Percentiles rank a stretch among this genome's conserved stretches.
Conservation (phyloP, 23 tunicate genomes). For the Trididemnum clinides region DNA sequence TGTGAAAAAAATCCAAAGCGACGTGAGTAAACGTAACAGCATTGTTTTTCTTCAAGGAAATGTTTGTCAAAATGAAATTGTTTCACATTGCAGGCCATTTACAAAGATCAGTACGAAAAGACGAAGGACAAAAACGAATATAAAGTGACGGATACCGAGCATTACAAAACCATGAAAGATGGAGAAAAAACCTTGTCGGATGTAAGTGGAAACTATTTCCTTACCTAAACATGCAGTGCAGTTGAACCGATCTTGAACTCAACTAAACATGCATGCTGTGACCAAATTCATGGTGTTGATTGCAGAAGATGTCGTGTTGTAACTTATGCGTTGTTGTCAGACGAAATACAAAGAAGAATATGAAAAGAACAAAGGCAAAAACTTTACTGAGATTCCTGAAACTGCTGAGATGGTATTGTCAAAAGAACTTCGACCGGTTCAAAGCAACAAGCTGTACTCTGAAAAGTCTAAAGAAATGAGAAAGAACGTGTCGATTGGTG, state of each 20-base stretch:
- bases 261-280: no score
- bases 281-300: no score
- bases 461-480: slow-evolving; percentile 67
- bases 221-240: no score
- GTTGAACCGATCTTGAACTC: no score
- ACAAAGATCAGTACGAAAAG: slow-evolving; percentile 74
- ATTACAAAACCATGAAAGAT: slow-evolving; percentile 57
- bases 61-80: no score
- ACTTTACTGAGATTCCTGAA: slow-evolving; percentile 51
- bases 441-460: slow-evolving; percentile 70
- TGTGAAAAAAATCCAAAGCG: slow-evolving; percentile 69
- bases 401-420: slow-evolving; percentile 83
- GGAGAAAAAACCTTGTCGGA: slow-evolving; percentile 43
- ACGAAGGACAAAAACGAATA: slow-evolving; percentile 56
- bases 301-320: no score
- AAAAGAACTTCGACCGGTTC: slow-evolving; percentile 61
- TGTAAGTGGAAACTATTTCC: no score
- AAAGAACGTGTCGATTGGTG: slow-evolving; percentile 51
- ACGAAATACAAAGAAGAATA: slow-evolving; percentile 73
- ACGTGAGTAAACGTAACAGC: slow-evolving; percentile 43
- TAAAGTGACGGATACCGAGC: slow-evolving; percentile 63
- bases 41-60: no score
- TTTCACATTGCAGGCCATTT: slow-evolving; percentile 31
- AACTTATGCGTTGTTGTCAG: no score
- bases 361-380: slow-evolving; percentile 88